Base-by-base conservation (phyloP, 1,140 invertebrate species). In the Ceratoteleas bidentatus region DNA sequence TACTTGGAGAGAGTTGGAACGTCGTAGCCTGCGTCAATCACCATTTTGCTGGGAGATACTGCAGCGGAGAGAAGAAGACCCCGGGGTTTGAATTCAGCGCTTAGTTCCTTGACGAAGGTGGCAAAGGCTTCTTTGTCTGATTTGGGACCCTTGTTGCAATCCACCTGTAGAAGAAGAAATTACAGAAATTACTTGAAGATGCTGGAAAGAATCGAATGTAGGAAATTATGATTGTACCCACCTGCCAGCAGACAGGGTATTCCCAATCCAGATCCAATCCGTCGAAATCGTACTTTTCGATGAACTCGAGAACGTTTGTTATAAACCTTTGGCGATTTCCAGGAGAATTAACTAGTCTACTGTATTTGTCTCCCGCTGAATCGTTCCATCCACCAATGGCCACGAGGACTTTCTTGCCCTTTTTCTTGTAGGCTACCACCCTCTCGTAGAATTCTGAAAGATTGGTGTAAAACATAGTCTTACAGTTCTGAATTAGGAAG, bases 341-440 rank as follows among this genome's bases (percentile, higher is more conserved):
- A 0, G 96, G 94, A 87, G 93, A 95, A 82, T 97, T 96, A 0
- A 97, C 96, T 7, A 96, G 88, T 64, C 94, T 93, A 68, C 95
- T 97, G 90, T 96, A 98, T 88, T 97, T 97, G 83, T 96, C 95
- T 0, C 96, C 96, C 33, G 93, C 94, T 0, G 96, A 97, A 86
- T 97, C 96, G 84, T 97, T 98, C 97, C 97, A 98, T 1, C 97
- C 97, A n/a, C 97, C 97, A 8, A 98, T 91, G 7, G 96, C 96
- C 8, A 98, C 87, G 0, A 94, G 93, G 0, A 98, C 96, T 87
- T 97, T 98, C 3, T 96, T 90, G 0, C 97, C 96, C 77, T 95
- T 94, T 56, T 94, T 93, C 88, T 96, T 97, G 64, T 95, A 94
- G 0, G 93, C 95, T 0, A 95, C 94, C 0, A 98, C 96, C n/a